Evolutionary conservation across 92 coral and sea anemone genomes (phyloP).

Genomic region (Palythoa caribaeorum): DNA sequence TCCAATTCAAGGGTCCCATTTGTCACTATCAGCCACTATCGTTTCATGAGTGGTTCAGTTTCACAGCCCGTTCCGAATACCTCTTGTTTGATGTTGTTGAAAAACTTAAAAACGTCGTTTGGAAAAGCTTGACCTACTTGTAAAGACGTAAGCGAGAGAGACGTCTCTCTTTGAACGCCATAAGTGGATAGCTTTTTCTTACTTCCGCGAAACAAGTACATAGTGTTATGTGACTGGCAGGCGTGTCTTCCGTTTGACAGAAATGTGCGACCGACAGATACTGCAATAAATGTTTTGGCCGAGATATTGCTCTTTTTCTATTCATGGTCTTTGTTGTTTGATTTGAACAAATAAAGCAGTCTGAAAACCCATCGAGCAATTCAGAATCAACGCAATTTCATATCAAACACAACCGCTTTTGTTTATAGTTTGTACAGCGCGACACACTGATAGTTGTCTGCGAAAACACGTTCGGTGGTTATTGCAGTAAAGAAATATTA

Average conservation of each 20-base stretch:
- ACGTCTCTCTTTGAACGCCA: background rate
- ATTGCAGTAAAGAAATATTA: background rate
- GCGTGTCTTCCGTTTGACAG: background rate
- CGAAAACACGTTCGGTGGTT: slow-evolving; percentile 4
- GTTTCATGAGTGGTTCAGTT: background rate
- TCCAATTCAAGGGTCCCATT: background rate
- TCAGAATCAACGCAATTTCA: background rate
- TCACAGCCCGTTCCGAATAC: background rate
- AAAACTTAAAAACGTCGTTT: background rate
- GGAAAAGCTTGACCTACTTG: background rate
- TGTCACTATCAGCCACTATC: background rate
- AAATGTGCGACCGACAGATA: background rate
- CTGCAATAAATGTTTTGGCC: background rate
- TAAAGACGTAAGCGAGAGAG: background rate
- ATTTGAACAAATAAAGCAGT: background rate
- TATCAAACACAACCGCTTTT: background rate
- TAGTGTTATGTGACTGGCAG: slow-evolving; percentile 4
- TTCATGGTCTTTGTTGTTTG: background rate
- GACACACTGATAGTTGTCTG: slow-evolving; percentile 10
- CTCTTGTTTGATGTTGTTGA: background rate
- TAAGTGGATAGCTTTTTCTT: background rate
- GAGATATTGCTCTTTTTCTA: too few species aligned
- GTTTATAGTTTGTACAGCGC: slow-evolving; percentile 21
- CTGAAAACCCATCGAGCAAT: background rate
- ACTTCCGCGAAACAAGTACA: slow-evolving; percentile 25